Conservation (phyloP, 1,140 invertebrate genomes). For the Hylaeus anthracinus region DNA sequence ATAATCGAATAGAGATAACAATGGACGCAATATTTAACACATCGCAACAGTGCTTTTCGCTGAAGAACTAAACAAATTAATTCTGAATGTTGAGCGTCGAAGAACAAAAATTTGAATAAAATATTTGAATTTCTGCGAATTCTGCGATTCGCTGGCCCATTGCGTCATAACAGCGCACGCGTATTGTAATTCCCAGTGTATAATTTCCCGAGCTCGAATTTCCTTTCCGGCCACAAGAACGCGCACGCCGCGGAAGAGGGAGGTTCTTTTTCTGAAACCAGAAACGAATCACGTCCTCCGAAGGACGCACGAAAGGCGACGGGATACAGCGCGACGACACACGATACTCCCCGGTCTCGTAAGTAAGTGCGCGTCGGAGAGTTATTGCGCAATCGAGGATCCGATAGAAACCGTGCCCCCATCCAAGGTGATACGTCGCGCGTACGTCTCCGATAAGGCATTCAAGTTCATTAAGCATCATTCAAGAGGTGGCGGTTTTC, state of each 20-base stretch:
- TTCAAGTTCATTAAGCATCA: conserved; percentile 54
- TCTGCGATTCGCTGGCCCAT: neutral
- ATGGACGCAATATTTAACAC: no score
- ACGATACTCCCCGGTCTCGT: neutral
- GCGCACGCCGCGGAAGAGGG: neutral
- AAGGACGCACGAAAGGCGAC: conserved; percentile 18
- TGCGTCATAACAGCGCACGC: neutral
- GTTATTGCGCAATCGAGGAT: neutral
- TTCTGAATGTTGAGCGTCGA: no score
- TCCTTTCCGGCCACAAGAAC: conserved; percentile 16
- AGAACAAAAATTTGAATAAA: no score
- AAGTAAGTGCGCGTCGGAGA: neutral
- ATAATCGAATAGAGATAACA: no score
- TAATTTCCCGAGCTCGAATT: conserved; percentile 5
- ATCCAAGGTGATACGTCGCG: neutral
- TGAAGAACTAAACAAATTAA: no score
- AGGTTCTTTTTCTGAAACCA: conserved; percentile 2
- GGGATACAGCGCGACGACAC: neutral
- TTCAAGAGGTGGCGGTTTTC: conserved; percentile 23
- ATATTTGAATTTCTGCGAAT: no score
- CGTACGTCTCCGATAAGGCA: conserved; percentile 27
- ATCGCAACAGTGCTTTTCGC: no score
- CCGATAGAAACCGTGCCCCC: neutral
- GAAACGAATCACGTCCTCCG: conserved; percentile 19
- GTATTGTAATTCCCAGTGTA: neutral